phyloP scores from a whole-genome alignment of 2,797 vertebrate genomes.

The Schizothorax lantsangensis region DNA sequence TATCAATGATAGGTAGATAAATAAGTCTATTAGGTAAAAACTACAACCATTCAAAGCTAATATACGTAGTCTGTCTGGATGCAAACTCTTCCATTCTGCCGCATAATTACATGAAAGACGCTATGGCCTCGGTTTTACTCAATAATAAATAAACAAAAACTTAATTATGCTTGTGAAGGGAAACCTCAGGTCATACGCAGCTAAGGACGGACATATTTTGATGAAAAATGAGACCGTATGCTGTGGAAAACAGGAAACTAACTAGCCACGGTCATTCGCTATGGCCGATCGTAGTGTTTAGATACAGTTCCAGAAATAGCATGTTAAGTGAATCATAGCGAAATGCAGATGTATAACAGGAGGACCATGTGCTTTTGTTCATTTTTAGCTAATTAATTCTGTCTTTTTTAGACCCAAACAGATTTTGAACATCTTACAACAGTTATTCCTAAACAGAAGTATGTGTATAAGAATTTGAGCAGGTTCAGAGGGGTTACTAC shows the following conservation, averaged over 20 bases:
- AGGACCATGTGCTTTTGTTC: neutral
- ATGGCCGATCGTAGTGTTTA: slow-evolving; percentile 22
- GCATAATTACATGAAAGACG: neutral
- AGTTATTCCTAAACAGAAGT: neutral
- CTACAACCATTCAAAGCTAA: neutral
- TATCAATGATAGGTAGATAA: neutral
- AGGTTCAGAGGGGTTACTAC: neutral
- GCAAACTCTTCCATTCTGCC: neutral
- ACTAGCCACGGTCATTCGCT: slow-evolving; percentile 11
- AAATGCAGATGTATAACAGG: slow-evolving; percentile 3
- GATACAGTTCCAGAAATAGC: slow-evolving; percentile 29
- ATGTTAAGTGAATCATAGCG: neutral
- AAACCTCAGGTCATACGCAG: slow-evolving; percentile 12
- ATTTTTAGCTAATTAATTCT: neutral
- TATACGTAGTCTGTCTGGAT: neutral
- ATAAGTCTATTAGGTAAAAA: neutral
- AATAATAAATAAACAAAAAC: slow-evolving; percentile 34
- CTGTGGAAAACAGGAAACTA: slow-evolving; percentile 35
- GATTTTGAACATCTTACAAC: neutral
- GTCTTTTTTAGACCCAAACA: neutral
- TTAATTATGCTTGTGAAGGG: slow-evolving; percentile 4
- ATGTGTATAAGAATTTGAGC: too few relatives aligned
- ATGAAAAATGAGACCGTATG: slow-evolving; percentile 30
- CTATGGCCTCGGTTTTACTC: neutral
- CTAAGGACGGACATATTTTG: slow-evolving; percentile 11